Percentiles rank a stretch among this genome's conserved stretches.
Evolutionary conservation across 1,140 invertebrate genomes (phyloP).

Genomic region (Zaprionus nigranus): DNA sequence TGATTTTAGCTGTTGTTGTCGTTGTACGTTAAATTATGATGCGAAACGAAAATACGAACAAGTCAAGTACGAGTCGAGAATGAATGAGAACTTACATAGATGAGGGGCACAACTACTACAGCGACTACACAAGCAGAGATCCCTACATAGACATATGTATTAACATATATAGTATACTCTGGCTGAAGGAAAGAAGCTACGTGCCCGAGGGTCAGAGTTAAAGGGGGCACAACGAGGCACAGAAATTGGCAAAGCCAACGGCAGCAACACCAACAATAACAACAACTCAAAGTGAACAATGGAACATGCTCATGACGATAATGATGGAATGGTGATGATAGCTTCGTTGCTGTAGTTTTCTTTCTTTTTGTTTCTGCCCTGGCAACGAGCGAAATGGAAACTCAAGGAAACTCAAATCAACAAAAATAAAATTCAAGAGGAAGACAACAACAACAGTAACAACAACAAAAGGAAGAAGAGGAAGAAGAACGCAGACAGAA

Average conservation of each 20-base stretch:
- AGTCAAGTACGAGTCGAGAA: conserved; percentile 65
- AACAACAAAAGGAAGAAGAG: conserved; percentile 5
- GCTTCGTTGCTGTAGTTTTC: conserved; percentile 31
- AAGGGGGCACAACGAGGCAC: conserved; percentile 22
- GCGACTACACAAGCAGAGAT: background rate
- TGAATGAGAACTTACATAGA: conserved; percentile 48
- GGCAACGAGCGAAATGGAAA: conserved; percentile 61
- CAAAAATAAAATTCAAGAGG: conserved; percentile 60
- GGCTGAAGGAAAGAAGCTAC: background rate
- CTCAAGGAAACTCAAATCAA: conserved; percentile 55
- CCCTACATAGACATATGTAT: conserved; percentile 6
- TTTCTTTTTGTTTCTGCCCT: conserved; percentile 19
- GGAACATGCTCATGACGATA: conserved; percentile 56
- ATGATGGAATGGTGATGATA: conserved; percentile 65
- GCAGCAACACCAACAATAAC: conserved; percentile 30
- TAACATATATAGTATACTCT: background rate
- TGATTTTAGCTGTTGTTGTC: conserved; percentile 68
- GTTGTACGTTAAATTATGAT: conserved; percentile 73
- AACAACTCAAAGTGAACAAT: conserved; percentile 42
- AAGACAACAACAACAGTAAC: conserved; percentile 27
- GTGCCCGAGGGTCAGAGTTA: conserved; percentile 21
- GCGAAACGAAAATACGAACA: conserved; percentile 75
- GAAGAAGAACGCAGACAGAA: conserved; percentile 45
- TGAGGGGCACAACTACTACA: background rate
- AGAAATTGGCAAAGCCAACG: conserved; percentile 61